Evolutionary conservation across 2,797 vertebrate genomes (phyloP).

Genomic region (Catharus ustulatus): DNA sequence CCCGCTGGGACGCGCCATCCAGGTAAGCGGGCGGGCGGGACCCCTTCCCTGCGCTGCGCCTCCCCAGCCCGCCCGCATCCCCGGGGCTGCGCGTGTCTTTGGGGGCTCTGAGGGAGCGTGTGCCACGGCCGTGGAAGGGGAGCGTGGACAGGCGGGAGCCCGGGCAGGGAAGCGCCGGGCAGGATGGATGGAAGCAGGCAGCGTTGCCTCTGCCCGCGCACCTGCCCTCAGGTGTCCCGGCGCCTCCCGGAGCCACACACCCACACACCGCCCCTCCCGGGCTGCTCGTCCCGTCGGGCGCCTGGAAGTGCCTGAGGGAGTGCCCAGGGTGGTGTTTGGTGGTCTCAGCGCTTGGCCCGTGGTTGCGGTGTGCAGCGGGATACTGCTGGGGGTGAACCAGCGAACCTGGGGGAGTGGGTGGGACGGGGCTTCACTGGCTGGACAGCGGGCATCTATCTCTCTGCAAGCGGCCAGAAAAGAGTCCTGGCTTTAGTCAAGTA

Average conservation of each 20-base stretch:
- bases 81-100: accelerated
- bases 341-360: neutral
- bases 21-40: constrained; percentile 76
- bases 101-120: neutral
- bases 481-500: neutral
- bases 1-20: constrained; percentile 81
- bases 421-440: neutral
- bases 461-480: neutral
- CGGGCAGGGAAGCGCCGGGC: neutral
- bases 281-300: neutral
- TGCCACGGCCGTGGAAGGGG: neutral
- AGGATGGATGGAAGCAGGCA: too few species aligned
- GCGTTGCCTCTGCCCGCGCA: neutral
- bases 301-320: too few species aligned
- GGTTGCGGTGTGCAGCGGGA: neutral
- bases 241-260: neutral
- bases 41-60: neutral
- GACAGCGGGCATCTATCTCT: neutral
- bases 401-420: accelerated
- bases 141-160: neutral
- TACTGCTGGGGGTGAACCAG: neutral
- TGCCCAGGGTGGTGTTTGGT: accelerated
- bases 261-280: neutral
- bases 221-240: neutral
- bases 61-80: neutral